Conservation (phyloP, 1,140 invertebrate species). For the Heliconius melpomene region DNA sequence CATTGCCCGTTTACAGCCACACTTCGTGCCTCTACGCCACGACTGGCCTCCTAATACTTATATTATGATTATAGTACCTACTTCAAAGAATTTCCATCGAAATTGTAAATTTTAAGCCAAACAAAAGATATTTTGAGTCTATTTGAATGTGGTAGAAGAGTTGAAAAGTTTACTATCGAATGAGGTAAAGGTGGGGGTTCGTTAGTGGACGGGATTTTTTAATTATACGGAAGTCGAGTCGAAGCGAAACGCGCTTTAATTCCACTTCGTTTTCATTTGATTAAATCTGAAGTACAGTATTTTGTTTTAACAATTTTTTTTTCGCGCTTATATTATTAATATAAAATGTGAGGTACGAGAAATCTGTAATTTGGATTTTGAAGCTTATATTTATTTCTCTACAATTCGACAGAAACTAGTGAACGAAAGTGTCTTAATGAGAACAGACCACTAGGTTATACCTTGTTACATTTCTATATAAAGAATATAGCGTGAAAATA, state of each 20-base stretch:
- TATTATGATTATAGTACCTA: background rate
- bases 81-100: background rate
- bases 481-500: too few species aligned
- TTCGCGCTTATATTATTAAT: background rate
- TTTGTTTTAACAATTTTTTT: background rate
- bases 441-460: too few species aligned
- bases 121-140: conserved; percentile 32
- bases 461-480: too few species aligned
- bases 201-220: conserved; percentile 65
- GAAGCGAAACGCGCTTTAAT: conserved; percentile 50
- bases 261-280: conserved; percentile 32
- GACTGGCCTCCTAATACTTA: background rate
- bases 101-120: conserved; percentile 18
- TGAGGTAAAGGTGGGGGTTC: conserved; percentile 53
- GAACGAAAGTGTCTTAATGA: too few species aligned
- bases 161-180: conserved; percentile 52
- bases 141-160: conserved; percentile 30
- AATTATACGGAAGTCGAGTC: conserved; percentile 67
- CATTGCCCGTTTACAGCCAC: background rate
- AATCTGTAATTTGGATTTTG: background rate
- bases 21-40: background rate
- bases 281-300: conserved; percentile 18
- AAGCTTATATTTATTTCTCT: too few species aligned
- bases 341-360: background rate
- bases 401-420: too few species aligned